phyloP scores from a whole-genome alignment of 1,140 invertebrate genomes.

The Papilio polytes region DNA sequence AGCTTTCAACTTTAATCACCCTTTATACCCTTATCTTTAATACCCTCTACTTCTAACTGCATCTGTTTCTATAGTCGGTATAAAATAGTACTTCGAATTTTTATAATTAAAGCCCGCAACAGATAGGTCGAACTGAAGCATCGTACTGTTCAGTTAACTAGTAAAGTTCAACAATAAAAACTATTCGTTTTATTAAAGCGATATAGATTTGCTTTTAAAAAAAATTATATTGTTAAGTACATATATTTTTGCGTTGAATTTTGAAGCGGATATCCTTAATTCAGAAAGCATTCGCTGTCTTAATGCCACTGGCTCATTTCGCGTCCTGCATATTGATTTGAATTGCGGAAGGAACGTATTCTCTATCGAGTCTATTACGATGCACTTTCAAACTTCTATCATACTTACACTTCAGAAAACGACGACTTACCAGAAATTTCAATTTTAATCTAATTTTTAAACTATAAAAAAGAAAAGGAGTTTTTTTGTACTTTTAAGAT shows the following conservation, averaged over 20 bases:
- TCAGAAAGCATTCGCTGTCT: conserved; percentile 18
- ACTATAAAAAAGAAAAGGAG: too few species aligned
- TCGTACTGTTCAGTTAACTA: too few species aligned
- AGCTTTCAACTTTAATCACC: too few species aligned
- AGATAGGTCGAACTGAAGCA: too few species aligned
- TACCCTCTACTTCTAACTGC: too few species aligned
- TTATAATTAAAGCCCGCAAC: too few species aligned
- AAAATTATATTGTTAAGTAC: neutral
- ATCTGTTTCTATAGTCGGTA: too few species aligned
- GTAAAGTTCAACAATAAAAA: too few species aligned
- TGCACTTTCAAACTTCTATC: neutral
- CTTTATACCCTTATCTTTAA: too few species aligned
- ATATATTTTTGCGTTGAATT: neutral
- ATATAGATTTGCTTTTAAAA: neutral
- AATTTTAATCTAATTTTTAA: too few species aligned
- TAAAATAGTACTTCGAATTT: too few species aligned
- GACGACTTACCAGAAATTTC: neutral
- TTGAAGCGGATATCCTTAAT: conserved; percentile 37
- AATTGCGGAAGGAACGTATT: neutral
- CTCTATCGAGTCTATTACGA: neutral
- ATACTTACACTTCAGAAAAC: neutral
- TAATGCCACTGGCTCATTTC: conserved; percentile 23
- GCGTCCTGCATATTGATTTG: conserved; percentile 26
- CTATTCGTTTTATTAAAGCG: neutral
- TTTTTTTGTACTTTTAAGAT: neutral